A percentile compares a stretch with the other conserved stretches of the same genome.
phyloP scores from a whole-genome alignment of 2,888 invertebrate genomes.

The Anthophora plumipes region DNA sequence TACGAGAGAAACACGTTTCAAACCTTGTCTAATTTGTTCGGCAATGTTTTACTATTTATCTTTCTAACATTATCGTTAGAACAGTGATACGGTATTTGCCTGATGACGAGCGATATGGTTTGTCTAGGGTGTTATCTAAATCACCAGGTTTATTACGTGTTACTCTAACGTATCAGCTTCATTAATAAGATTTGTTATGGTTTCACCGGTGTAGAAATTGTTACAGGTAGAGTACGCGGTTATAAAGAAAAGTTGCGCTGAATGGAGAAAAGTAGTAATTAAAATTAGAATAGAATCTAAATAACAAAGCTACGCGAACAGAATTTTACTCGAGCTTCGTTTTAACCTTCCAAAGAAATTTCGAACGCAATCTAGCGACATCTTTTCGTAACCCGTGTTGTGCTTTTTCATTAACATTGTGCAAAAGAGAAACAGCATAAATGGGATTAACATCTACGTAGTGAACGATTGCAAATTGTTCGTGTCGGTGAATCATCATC shows the following conservation, averaged over 20 bases:
- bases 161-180: background rate
- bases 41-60: no score
- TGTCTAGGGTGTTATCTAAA: background rate
- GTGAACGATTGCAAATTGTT: slow-evolving; percentile 35
- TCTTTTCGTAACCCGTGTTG: background rate
- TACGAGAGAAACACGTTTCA: no score
- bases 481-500: slow-evolving; percentile 23
- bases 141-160: background rate
- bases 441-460: slow-evolving; percentile 7
- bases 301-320: no score
- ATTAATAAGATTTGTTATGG: slow-evolving; percentile 7
- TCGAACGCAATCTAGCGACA: background rate
- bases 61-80: no score
- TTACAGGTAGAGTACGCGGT: background rate
- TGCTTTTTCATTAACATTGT: slow-evolving; percentile 19
- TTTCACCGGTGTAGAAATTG: background rate
- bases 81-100: background rate
- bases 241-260: no score
- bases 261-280: no score
- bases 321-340: background rate
- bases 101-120: background rate
- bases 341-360: background rate
- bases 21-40: no score
- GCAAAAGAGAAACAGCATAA: slow-evolving; percentile 11
- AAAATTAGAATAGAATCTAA: no score